Conservation (phyloP, 2,113 vertebrate species). For the Oxyruncus cristatus region DNA sequence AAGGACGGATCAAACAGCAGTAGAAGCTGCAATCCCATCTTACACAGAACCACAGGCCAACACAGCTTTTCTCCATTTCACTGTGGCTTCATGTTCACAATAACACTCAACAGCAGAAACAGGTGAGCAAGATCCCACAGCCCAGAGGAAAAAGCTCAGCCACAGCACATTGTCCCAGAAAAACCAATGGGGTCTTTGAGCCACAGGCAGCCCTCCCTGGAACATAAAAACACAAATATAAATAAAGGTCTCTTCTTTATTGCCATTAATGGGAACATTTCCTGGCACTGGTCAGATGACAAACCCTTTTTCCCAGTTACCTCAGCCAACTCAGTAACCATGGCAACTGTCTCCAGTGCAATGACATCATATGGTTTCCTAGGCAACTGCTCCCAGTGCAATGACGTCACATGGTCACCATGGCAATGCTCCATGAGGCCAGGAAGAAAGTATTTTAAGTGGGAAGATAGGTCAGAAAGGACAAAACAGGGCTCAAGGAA, state of each 20-base stretch:
- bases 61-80: not conserved
- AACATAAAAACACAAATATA: not conserved
- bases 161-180: accelerated
- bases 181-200: not conserved
- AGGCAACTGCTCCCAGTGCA: constrained; percentile 42
- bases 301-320: not conserved
- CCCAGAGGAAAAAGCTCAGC: not conserved
- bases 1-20: not conserved
- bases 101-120: not conserved
- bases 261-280: constrained; percentile 26
- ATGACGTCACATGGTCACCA: constrained; percentile 61
- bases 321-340: constrained; percentile 41
- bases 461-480: constrained; percentile 14
- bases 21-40: not conserved
- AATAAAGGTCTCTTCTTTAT: not conserved
- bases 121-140: not conserved
- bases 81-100: not conserved
- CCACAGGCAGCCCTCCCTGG: not conserved
- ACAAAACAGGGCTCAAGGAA: not conserved
- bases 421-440: constrained; percentile 43
- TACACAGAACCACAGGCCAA: not conserved
- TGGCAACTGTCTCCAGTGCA: constrained; percentile 41
- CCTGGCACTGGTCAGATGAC: not conserved
- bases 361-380: constrained; percentile 67
- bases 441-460: constrained; percentile 17